Evolutionary conservation across 1,140 invertebrate species (phyloP), one percentile per base, ranked within the genome.

Genomic region (Vanessa atalanta): DNA sequence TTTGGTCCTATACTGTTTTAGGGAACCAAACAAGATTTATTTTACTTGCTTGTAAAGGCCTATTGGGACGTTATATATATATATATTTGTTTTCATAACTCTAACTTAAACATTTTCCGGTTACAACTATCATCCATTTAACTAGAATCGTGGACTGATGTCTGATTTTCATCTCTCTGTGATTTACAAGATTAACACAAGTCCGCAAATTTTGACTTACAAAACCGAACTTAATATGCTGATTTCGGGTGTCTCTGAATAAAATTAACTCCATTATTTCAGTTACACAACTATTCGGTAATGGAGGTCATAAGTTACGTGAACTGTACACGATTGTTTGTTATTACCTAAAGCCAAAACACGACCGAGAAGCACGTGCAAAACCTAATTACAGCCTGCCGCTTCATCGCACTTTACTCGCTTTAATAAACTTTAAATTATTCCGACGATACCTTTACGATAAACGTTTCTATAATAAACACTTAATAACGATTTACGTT

Each of bases 221-320:
- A 16, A 53, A 53, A 53, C n/a, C n/a, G 8, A 16, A 53, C 51
- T 53, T 53, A 16, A 53, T 5, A 65, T 70, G 47, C 67, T 13
- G 50, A 68, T 64, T 72, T 68, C 55, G 70, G 65, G 47, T 55
- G 74, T 68, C 57, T 67, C 63, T 23, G 47, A 70, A 79, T 70
- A 72, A 71, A 68, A 73, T 73, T 71, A 68, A 73, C 26, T 67
- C 57, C 57, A 48, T 73, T 73, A 76, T 64, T 63, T 74, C 47
- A 68, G 31, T 78, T 78, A 70, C 74, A 67, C 68, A 76, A 76
- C 65, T 50, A 67, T 79, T 73, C 63, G 63, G 48, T 48, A 66
- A 73, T 79, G 73, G 78, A 78, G 76, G 79, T 78, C 79, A 73
- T 73, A 75, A 71, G 70, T 80, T 78, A 78, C 79, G 76, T 78